Evolutionary conservation across 2,113 vertebrate species (phyloP), one percentile per base, ranked within the genome.

Genomic region (Melanerpes formicivorus): DNA sequence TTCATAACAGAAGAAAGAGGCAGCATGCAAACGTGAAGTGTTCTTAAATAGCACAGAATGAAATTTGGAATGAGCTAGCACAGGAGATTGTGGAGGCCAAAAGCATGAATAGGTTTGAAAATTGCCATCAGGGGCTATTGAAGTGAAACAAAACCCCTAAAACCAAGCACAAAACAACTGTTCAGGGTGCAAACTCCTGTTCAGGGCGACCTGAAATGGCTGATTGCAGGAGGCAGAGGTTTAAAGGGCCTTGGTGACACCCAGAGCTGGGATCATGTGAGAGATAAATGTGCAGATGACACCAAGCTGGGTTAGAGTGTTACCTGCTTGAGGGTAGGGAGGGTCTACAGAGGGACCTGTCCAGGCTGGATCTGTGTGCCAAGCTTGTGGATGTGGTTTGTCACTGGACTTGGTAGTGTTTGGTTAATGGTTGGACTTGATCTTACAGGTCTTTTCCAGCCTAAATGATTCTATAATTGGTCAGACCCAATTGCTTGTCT

Each of bases 31-130:
- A 83, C 0, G 21, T 62, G 74, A 78, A 46, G 37, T 46, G 42
- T 69, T 89, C 74, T 81, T 79, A 89, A 89, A 72, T 69, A 87
- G 56, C 55, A 26, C 4, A 50, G 58, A 83, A 87, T 74, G 29
- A 27, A 70, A 83, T 63, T 32, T 59, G 79, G 85, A 77, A 80
- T 32, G 69, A 1, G 10, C 78, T 69, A 25, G 74, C 5, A 29
- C 59, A 55, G 90, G 91, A 82, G 87, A 52, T 37, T 48, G 72
- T 34, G 14, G 90, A 90, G 79, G 69, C 63, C 89, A 73, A 87
- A 73, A 89, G 63, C 85, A 56, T 74, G 52, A 87, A 91, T 7
- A 91, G 82, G 46, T 90, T 79, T 93, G 70, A 9, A 77, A 82
- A 59, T 85, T 22, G 4, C 32, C 76, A 74, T 91, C 82, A 83